These are phyloP conservation scores for Cetoscarus ocellatus DNA, from an alignment of 2,797 vertebrate genomes.

Conservation along the genomic window DNA sequence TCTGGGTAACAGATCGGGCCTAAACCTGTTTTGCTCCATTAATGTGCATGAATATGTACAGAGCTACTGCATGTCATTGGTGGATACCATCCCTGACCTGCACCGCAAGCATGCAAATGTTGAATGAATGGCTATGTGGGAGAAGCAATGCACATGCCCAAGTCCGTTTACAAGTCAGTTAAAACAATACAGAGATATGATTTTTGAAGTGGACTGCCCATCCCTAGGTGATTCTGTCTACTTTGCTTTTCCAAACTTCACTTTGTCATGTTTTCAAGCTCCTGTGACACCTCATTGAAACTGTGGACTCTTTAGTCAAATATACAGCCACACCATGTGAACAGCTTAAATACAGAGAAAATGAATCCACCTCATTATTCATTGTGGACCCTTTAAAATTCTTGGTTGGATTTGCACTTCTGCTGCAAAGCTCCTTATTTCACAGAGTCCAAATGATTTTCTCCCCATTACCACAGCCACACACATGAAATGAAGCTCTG, in stretches of 20 bases:
- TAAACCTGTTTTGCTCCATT: too few relatives aligned
- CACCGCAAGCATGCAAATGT: too few relatives aligned
- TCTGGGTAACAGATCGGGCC: too few relatives aligned
- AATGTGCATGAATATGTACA: too few relatives aligned
- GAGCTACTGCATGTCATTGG: too few relatives aligned
- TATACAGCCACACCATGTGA: neutral
- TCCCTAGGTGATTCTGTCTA: constrained; percentile 25
- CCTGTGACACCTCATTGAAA: constrained; percentile 43
- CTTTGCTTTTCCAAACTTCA: constrained; percentile 32
- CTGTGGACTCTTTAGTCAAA: constrained; percentile 8
- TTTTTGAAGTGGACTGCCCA: too few relatives aligned
- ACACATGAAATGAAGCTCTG: constrained; percentile 33
- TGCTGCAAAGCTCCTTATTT: constrained; percentile 6
- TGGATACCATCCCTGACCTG: too few relatives aligned
- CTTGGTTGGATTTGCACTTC: constrained; percentile 40
- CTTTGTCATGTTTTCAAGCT: constrained; percentile 36
- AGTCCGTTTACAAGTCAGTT: too few relatives aligned
- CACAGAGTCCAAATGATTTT: constrained; percentile 36
- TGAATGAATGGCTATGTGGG: too few relatives aligned
- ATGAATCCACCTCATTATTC: constrained; percentile 22
- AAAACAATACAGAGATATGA: too few relatives aligned
- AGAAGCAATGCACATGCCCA: too few relatives aligned
- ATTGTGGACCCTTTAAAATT: constrained; percentile 26
- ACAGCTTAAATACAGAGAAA: constrained; percentile 14
- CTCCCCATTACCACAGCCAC: constrained; percentile 30